These are phyloP conservation scores for Anoura caudifer DNA, from an alignment of 2,113 vertebrate genomes.

Conservation along the genomic window DNA sequence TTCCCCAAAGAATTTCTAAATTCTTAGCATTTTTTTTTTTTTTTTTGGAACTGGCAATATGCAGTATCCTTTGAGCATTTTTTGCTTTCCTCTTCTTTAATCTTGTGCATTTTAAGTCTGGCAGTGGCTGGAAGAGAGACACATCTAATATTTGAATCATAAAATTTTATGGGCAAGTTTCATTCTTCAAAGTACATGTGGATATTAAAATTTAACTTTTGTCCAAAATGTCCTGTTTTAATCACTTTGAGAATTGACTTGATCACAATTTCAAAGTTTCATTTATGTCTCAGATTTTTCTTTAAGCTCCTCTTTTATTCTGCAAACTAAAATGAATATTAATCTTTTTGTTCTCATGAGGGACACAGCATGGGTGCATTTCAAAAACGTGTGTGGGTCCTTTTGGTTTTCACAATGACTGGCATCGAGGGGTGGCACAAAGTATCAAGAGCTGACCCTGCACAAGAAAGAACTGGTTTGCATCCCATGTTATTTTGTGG, in stretches of 20 bases:
- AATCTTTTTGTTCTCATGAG: not conserved
- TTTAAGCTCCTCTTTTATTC: not conserved
- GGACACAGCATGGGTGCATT: not conserved
- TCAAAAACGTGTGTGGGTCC: not conserved
- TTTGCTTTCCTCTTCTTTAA: not conserved
- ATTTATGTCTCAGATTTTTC: not conserved
- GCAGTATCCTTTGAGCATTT: not conserved
- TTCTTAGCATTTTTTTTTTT: not conserved
- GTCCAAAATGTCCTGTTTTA: slow-evolving; percentile 13
- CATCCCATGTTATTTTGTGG: not conserved
- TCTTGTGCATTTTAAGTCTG: not conserved
- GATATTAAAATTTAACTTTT: slow-evolving; percentile 5
- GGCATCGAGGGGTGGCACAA: too few relatives aligned
- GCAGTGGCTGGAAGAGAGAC: not conserved
- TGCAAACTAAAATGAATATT: not conserved
- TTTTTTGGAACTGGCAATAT: not conserved
- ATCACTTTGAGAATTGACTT: slow-evolving; percentile 11
- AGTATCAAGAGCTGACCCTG: too few relatives aligned
- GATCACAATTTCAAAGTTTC: slow-evolving; percentile 9
- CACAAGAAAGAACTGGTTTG: not conserved
- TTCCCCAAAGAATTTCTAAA: slow-evolving; percentile 11
- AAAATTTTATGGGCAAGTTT: not conserved
- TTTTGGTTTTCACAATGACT: not conserved
- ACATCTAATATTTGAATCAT: not conserved
- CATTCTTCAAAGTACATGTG: not conserved